A percentile compares a stretch with the other conserved stretches of the same genome.
Evolutionary conservation across 1,140 invertebrate species (phyloP).

Genomic region (Caenorhabditis remanei): DNA sequence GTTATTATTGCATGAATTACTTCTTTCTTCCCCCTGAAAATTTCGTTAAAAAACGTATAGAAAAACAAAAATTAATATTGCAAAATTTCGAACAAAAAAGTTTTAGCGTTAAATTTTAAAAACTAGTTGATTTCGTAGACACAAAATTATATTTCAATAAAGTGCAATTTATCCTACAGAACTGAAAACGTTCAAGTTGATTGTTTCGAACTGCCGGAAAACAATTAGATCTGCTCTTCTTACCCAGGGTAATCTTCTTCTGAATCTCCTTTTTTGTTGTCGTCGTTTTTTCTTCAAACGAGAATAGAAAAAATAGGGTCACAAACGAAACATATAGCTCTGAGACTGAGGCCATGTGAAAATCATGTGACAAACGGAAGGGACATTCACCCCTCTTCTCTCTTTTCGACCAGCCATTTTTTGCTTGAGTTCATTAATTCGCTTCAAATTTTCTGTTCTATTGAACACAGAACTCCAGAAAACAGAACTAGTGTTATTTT

Average conservation of each 20-base stretch:
- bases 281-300: neutral
- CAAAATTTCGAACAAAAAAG: too few relatives aligned
- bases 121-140: too few relatives aligned
- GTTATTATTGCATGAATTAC: too few relatives aligned
- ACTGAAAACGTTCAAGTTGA: neutral
- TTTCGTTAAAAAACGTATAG: too few relatives aligned
- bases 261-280: neutral
- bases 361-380: neutral
- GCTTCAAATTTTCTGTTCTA: constrained; percentile 19
- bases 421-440: constrained; percentile 56
- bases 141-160: too few relatives aligned
- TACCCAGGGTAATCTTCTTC: constrained; percentile 2
- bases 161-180: too few relatives aligned
- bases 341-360: neutral
- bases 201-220: neutral
- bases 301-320: neutral
- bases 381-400: neutral
- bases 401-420: constrained; percentile 13
- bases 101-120: too few relatives aligned
- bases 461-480: neutral
- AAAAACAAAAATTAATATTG: too few relatives aligned
- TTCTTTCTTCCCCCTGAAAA: too few relatives aligned
- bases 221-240: constrained; percentile 27
- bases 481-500: neutral
- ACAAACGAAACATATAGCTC: constrained; percentile 24